Conservation (phyloP, 2,113 vertebrate species). For the Peromyscus polionotus region DNA sequence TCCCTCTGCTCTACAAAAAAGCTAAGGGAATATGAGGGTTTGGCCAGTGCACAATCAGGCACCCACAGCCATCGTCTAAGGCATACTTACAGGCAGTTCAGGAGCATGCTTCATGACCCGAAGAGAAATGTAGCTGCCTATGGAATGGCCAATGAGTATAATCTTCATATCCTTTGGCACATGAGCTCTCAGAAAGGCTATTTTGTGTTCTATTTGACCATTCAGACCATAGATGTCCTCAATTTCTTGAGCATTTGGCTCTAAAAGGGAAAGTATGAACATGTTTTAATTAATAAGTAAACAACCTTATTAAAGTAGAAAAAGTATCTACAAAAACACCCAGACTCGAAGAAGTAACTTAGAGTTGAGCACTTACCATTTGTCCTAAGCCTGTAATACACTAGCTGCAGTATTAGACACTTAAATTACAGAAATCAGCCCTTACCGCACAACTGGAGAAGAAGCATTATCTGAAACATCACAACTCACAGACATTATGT, state of each 20-base stretch:
- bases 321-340: not conserved
- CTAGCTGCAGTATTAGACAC: not conserved
- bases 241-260: conserved; percentile 85
- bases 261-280: conserved; percentile 84
- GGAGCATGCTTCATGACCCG: conserved; percentile 94
- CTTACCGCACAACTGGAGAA: not conserved
- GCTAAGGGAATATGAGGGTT: not conserved
- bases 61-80: too few species aligned
- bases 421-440: not conserved
- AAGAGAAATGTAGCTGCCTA: conserved; percentile 95
- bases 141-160: conserved; percentile 95
- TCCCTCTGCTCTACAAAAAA: not conserved
- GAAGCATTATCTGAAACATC: not conserved
- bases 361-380: not conserved
- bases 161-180: conserved; percentile 92
- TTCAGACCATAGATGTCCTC: conserved; percentile 94
- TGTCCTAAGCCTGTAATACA: not conserved
- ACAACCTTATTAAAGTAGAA: not conserved
- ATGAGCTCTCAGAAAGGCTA: conserved; percentile 92
- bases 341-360: not conserved
- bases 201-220: conserved; percentile 96
- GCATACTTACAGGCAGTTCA: conserved; percentile 90
- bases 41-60: fast-evolving
- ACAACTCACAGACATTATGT: not conserved
- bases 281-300: conserved; percentile 14